Percentiles rank a stretch among this genome's conserved stretches.
These are phyloP conservation scores for Cerastis leucographa DNA, from an alignment of 2,888 invertebrate species.

Conservation along the genomic window DNA sequence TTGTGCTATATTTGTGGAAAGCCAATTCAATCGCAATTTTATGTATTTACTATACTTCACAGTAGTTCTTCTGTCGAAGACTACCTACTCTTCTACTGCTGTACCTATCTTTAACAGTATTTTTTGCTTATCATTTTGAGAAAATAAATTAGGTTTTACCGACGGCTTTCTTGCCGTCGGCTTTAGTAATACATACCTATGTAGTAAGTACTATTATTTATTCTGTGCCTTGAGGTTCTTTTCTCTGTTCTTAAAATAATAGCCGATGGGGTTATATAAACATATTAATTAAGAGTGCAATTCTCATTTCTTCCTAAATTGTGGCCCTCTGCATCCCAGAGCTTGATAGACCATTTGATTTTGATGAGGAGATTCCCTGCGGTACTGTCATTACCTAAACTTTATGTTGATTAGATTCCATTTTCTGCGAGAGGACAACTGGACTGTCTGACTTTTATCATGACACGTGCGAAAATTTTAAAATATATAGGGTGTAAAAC, in stretches of 20 bases:
- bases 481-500: too few species aligned
- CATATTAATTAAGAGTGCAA: background rate
- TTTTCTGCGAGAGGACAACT: background rate
- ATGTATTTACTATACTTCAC: background rate
- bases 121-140: background rate
- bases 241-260: background rate
- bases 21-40: background rate
- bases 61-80: background rate
- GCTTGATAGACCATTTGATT: background rate
- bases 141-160: background rate
- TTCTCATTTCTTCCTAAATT: background rate
- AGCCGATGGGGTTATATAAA: background rate
- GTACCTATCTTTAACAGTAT: background rate
- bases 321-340: background rate
- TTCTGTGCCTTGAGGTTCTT: background rate
- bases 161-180: slow-evolving; percentile 2
- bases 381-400: background rate
- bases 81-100: background rate
- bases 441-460: background rate
- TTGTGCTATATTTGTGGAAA: background rate
- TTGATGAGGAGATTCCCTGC: background rate
- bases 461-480: background rate
- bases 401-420: background rate
- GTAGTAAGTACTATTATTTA: too few species aligned
- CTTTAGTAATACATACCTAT: background rate